These are phyloP conservation scores for Dermatophagoides farinae DNA, from an alignment of 1,140 invertebrate species.

Conservation along the genomic window DNA sequence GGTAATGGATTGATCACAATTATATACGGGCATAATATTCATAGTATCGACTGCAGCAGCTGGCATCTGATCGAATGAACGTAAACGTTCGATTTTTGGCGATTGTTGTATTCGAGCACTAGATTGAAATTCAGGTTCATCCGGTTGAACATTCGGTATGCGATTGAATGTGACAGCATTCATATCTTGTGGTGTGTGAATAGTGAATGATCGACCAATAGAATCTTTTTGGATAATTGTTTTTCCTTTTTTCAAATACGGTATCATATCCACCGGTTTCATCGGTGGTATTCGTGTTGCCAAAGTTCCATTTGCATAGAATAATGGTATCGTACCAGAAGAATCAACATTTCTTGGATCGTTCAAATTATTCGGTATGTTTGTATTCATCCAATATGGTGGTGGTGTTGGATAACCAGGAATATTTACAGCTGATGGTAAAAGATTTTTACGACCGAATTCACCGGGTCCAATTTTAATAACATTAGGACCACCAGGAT, in stretches of 20 bases:
- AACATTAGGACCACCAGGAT: not conserved
- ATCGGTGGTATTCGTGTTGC: not conserved
- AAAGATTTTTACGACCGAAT: not conserved
- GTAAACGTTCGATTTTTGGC: not conserved
- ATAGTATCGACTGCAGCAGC: not conserved
- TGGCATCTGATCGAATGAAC: not conserved
- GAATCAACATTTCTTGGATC: slow-evolving; percentile 8
- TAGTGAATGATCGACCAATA: too few relatives aligned
- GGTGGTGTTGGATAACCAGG: not conserved
- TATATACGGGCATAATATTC: not conserved
- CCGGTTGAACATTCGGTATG: too few relatives aligned
- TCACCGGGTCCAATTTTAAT: not conserved
- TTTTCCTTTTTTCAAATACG: slow-evolving; percentile 4
- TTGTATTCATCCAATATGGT: not conserved
- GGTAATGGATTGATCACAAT: slow-evolving; percentile 15
- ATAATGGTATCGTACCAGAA: not conserved
- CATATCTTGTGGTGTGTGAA: too few relatives aligned
- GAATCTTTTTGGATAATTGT: not conserved
- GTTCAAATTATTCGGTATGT: not conserved
- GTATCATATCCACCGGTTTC: slow-evolving; percentile 4
- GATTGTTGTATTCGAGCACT: not conserved
- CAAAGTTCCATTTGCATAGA: slow-evolving; percentile 1
- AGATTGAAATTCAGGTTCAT: not conserved
- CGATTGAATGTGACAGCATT: too few relatives aligned
- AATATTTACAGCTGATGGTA: too few relatives aligned